Percentiles rank a stretch among this genome's conserved stretches.
Conservation (phyloP, 1,140 invertebrate genomes). For the Marisa cornuarietis region DNA sequence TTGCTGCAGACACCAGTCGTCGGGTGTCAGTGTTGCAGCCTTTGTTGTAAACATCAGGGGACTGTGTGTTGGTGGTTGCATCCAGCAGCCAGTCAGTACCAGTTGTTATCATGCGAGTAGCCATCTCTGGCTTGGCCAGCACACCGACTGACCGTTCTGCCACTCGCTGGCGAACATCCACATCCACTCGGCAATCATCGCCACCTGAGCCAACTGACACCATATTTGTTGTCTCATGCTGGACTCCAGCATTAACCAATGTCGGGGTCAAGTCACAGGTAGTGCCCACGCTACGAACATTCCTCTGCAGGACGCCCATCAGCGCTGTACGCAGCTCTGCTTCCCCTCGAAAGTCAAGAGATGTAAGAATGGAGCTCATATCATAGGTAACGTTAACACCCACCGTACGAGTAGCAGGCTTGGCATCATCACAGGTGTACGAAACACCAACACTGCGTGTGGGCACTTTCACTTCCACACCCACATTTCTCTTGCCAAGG, state of each 20-base stretch:
- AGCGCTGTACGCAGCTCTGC: constrained; percentile 55
- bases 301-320: constrained; percentile 53
- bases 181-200: constrained; percentile 48
- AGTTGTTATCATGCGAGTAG: constrained; percentile 47
- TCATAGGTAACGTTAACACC: constrained; percentile 58
- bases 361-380: constrained; percentile 47
- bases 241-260: constrained; percentile 34
- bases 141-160: constrained; percentile 49
- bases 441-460: constrained; percentile 70
- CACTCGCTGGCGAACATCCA: constrained; percentile 48
- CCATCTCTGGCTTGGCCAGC: constrained; percentile 49
- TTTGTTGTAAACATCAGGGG: constrained; percentile 50
- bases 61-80: constrained; percentile 54
- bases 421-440: constrained; percentile 57
- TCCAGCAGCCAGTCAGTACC: constrained; percentile 59
- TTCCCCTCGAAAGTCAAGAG: constrained; percentile 56
- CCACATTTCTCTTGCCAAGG: constrained; percentile 70
- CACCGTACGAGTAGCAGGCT: constrained; percentile 52
- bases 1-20: constrained; percentile 39
- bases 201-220: constrained; percentile 55
- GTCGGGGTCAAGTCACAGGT: constrained; percentile 50
- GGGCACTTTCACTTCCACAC: constrained; percentile 74
- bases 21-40: constrained; percentile 58
- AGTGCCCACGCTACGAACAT: constrained; percentile 55
- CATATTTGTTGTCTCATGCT: constrained; percentile 27